A percentile compares a stretch with the other conserved stretches of the same genome.
These are phyloP conservation scores for Struthio camelus DNA, from an alignment of 2,113 vertebrate genomes.

Conservation along the genomic window DNA sequence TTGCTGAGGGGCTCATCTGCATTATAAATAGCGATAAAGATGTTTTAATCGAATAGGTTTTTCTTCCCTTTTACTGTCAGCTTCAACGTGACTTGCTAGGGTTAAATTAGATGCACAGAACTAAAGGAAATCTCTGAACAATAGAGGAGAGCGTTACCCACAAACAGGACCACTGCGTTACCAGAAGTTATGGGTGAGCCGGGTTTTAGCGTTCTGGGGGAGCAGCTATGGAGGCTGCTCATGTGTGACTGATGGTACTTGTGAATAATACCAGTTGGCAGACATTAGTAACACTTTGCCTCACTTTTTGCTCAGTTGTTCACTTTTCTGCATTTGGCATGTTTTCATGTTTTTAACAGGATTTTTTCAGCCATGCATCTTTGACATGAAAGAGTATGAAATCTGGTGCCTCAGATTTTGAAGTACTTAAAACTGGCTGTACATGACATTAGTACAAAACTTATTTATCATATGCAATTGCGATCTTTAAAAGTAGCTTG, in stretches of 20 bases:
- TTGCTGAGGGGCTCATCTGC: conserved; percentile 71
- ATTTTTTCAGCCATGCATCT: conserved; percentile 66
- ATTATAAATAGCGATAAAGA: conserved; percentile 67
- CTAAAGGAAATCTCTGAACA: conserved; percentile 44
- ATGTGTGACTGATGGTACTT: conserved; percentile 70
- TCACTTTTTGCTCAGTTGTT: conserved; percentile 77
- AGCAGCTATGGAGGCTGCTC: conserved; percentile 39
- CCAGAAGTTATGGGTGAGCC: conserved; percentile 48
- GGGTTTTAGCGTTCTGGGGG: conserved; percentile 58
- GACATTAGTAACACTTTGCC: conserved; percentile 80
- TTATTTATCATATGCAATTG: conserved; percentile 74
- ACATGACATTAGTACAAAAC: conserved; percentile 72
- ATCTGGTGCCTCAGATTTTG: conserved; percentile 70
- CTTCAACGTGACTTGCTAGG: conserved; percentile 56
- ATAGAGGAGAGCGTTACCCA: conserved; percentile 38
- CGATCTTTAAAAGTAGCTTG: conserved; percentile 61
- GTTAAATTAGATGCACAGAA: conserved; percentile 68
- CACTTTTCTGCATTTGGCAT: conserved; percentile 75
- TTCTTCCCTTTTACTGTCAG: conserved; percentile 45
- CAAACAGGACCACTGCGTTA: conserved; percentile 58
- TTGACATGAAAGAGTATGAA: conserved; percentile 67
- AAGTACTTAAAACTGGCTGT: conserved; percentile 68
- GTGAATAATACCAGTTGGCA: conserved; percentile 79
- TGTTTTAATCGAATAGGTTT: conserved; percentile 70
- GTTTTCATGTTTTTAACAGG: conserved; percentile 78